Percentiles rank a stretch among this genome's conserved stretches.
phyloP scores from a whole-genome alignment of 92 coral and sea anemone species.

The Zoanthus sansibaricus region DNA sequence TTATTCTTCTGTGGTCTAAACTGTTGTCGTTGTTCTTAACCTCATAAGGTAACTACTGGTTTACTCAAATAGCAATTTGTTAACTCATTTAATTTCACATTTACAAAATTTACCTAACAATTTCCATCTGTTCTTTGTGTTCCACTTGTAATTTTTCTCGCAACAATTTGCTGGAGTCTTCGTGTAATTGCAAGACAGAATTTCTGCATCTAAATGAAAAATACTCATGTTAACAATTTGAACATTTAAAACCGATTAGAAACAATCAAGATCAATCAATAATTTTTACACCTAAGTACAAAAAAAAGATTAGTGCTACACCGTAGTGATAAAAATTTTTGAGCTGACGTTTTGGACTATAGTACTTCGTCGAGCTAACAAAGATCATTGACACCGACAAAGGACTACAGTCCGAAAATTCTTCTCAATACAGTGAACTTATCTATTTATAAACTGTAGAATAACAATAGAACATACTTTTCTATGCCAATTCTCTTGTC shows the following conservation, averaged over 20 bases:
- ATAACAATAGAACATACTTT: conserved; percentile 62
- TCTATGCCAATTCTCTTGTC: conserved; percentile 87
- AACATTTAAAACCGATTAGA: no score
- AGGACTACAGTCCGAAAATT: not conserved
- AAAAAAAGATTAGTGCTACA: no score
- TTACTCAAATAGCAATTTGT: not conserved
- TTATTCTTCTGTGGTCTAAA: not conserved
- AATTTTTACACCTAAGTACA: not conserved
- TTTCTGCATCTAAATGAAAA: conserved; percentile 78
- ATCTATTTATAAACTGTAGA: no score
- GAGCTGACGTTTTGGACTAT: no score
- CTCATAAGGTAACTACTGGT: not conserved
- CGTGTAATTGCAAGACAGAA: conserved; percentile 95
- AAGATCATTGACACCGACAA: no score
- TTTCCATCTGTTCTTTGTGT: conserved; percentile 60
- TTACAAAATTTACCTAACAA: conserved; percentile 46
- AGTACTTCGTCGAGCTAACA: no score
- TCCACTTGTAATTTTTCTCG: conserved; percentile 78
- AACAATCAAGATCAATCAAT: no score
- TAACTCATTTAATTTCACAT: not conserved
- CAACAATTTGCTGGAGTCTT: conserved; percentile 76
- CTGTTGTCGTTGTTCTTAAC: not conserved
- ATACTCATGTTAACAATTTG: not conserved
- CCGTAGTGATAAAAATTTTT: no score
- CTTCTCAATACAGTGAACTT: not conserved